Percentiles rank a stretch among this genome's conserved stretches.
Conservation (phyloP, 2,113 vertebrate genomes). For the Onychostruthus taczanowskii region DNA sequence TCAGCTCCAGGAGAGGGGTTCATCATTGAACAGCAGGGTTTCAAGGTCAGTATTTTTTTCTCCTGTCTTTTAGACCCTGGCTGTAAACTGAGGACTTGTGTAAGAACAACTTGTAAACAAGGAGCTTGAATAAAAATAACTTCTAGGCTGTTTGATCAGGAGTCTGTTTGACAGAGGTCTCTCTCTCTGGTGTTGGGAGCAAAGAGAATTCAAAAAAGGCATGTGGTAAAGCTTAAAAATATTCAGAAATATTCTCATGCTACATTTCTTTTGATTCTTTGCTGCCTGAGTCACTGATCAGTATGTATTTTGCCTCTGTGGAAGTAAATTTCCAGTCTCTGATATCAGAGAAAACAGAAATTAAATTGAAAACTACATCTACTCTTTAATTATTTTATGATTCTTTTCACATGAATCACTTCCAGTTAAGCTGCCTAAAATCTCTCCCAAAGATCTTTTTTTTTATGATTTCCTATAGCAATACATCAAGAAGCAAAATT, state of each 20-base stretch:
- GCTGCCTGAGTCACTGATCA: neutral
- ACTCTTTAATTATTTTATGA: conserved; percentile 44
- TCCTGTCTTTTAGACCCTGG: neutral
- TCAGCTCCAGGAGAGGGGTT: neutral
- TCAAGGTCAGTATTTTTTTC: neutral
- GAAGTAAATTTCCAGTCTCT: neutral
- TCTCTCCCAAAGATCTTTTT: neutral
- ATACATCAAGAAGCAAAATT: neutral
- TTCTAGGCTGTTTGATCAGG: neutral
- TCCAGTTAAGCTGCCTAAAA: conserved; percentile 33
- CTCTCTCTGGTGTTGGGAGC: neutral
- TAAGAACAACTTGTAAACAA: neutral
- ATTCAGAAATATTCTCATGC: neutral
- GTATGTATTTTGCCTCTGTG: neutral
- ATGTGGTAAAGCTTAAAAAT: neutral
- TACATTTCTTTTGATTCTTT: neutral
- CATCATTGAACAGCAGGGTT: neutral
- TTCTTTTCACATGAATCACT: conserved; percentile 20
- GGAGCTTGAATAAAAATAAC: neutral
- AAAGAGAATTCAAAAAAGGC: neutral
- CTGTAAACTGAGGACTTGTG: neutral
- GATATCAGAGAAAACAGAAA: neutral
- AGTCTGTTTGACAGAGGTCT: neutral
- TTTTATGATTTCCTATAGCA: neutral
- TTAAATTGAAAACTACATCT: conserved; percentile 25